These are phyloP conservation scores for Ips nitidus DNA, from an alignment of 1,140 invertebrate species.

Conservation along the genomic window DNA sequence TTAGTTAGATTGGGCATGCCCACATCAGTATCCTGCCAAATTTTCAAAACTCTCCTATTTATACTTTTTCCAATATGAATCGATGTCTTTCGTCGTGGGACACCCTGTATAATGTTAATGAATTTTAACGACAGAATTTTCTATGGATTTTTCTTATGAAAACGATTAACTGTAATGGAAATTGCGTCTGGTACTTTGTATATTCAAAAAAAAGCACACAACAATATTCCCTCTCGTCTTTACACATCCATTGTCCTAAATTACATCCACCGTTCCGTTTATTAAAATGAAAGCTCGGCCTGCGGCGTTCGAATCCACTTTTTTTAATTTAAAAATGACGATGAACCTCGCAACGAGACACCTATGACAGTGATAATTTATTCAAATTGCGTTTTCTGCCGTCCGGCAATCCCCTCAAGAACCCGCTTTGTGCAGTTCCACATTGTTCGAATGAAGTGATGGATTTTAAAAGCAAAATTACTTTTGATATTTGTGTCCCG, in stretches of 20 bases:
- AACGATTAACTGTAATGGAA: too few species aligned
- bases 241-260: slow-evolving; percentile 3
- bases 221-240: too few species aligned
- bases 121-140: too few species aligned
- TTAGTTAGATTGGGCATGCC: too few species aligned
- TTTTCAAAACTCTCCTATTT: too few species aligned
- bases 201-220: too few species aligned
- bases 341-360: slow-evolving; percentile 17
- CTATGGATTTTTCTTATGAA: too few species aligned
- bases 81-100: too few species aligned
- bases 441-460: slow-evolving; percentile 13
- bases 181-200: too few species aligned
- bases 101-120: too few species aligned
- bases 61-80: too few species aligned
- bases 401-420: slow-evolving; percentile 12
- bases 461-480: slow-evolving; percentile 10
- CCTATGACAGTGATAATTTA: slow-evolving; percentile 32
- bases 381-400: slow-evolving; percentile 32
- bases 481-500: not conserved
- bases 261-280: slow-evolving; percentile 22
- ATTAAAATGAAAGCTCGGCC: slow-evolving; percentile 22
- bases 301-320: slow-evolving; percentile 11
- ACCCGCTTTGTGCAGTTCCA: slow-evolving; percentile 16
- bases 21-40: too few species aligned
- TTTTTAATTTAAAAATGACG: slow-evolving; percentile 30